phyloP scores from a whole-genome alignment of 2,888 invertebrate species.

The Ditylenchus weischeri region DNA sequence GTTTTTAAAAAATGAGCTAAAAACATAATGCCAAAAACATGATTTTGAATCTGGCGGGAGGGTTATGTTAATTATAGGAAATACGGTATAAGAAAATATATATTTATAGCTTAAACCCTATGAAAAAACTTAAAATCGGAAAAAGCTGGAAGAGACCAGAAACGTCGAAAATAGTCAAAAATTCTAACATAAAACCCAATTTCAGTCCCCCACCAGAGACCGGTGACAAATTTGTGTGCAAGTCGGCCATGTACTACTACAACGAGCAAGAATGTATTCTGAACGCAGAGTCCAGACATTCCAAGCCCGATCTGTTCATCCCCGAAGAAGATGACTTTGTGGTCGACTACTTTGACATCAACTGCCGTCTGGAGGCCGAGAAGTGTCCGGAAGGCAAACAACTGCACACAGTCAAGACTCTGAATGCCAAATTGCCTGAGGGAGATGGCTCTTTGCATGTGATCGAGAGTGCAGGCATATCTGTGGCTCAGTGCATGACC shows the following conservation, averaged over 20 bases:
- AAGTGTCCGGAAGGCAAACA: slow-evolving; percentile 51
- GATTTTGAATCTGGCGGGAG: too few relatives aligned
- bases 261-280: slow-evolving; percentile 59
- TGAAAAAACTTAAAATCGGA: too few relatives aligned
- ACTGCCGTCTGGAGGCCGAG: slow-evolving; percentile 52
- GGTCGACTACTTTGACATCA: slow-evolving; percentile 59
- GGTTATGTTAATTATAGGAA: too few relatives aligned
- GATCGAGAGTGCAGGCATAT: slow-evolving; percentile 42
- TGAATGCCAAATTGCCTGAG: slow-evolving; percentile 56
- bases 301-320: slow-evolving; percentile 58
- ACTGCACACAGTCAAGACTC: slow-evolving; percentile 46
- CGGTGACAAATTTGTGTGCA: slow-evolving; percentile 56
- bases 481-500: slow-evolving; percentile 44
- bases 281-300: slow-evolving; percentile 54
- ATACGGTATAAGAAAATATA: too few relatives aligned
- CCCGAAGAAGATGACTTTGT: slow-evolving; percentile 47
- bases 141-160: too few relatives aligned
- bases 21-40: too few relatives aligned
- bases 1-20: too few relatives aligned
- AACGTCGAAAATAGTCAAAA: too few relatives aligned
- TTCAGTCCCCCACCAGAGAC: slow-evolving; percentile 57
- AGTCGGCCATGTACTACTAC: slow-evolving; percentile 60
- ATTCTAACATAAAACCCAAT: not conserved
- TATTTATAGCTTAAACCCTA: too few relatives aligned
- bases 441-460: slow-evolving; percentile 55